Percentiles rank a stretch among this genome's conserved stretches.
These are phyloP conservation scores for Amblyjoppa fuscipennis DNA, from an alignment of 2,888 invertebrate species.

Conservation along the genomic window DNA sequence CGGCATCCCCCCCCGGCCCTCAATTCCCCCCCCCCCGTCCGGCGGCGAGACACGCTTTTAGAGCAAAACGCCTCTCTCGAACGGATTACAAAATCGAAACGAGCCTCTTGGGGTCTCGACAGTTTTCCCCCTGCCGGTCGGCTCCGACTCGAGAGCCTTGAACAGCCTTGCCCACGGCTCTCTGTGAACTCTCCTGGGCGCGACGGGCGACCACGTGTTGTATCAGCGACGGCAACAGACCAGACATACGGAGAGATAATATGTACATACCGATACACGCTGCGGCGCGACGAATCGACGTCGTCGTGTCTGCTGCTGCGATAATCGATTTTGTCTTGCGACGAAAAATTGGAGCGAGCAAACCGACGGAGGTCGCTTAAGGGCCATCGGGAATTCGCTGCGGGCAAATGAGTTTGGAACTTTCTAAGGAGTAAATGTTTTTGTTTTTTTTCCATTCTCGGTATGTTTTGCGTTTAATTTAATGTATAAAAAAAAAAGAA, in stretches of 20 bases:
- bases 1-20: background rate
- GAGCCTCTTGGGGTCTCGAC: conserved; percentile 23
- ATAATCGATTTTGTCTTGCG: conserved; percentile 15
- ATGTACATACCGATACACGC: conserved; percentile 24
- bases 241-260: conserved; percentile 49
- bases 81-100: conserved; percentile 63
- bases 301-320: conserved; percentile 25
- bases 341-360: background rate
- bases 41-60: conserved; percentile 34
- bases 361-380: background rate
- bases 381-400: background rate
- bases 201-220: conserved; percentile 49
- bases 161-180: conserved; percentile 81
- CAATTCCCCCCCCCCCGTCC: background rate
- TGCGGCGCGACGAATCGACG: conserved; percentile 15
- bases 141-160: conserved; percentile 77
- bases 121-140: conserved; percentile 8
- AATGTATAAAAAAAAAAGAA: too few relatives aligned
- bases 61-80: conserved; percentile 36
- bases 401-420: too few relatives aligned
- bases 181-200: conserved; percentile 49
- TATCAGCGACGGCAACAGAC: conserved; percentile 35
- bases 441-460: too few relatives aligned
- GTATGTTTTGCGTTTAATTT: too few relatives aligned
- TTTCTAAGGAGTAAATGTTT: too few relatives aligned